Base-by-base conservation (phyloP, 2,888 invertebrate genomes). In the Phorcus lineatus region DNA sequence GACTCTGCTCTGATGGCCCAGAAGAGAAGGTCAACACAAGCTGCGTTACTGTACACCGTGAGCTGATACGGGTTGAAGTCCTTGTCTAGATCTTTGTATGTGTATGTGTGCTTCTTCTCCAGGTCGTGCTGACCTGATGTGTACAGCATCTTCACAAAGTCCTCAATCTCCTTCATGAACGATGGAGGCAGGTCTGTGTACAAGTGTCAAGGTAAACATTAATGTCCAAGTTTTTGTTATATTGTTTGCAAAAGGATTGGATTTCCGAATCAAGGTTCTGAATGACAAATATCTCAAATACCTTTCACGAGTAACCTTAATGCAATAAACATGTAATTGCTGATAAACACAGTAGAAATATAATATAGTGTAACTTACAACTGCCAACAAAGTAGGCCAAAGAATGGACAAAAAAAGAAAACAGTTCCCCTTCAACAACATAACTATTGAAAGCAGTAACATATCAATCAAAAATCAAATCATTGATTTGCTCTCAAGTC, bases 1-100 rank as follows among this genome's bases (percentile, higher is more conserved):
- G 97, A 97, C 94, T 99, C 99, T 93, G 99, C 99, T 0, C 97
- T 96, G 86, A 98, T 98, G 0, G 99, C 98, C 99, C 99, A 99
- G 47, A 99, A 98, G 0, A 99, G 95, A 9, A 99, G 94, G 93
- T 99, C 99, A 0, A 99, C 98, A 91, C 99, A 99, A 0, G 98
- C 98, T 0, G 99, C 98, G 94, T 98, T 98, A 0, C 98, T 97
- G 96, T 97, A 97, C 0, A 99, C 98, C 91, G 98, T 98, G 54
- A 98, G 96, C 66, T 89, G 87, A 78, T 91, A 90, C 6, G 91
- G 90, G 80, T 89, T 89, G 57, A 91, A 87, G 11, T 87, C 86
- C 54, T 83, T 86, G 52, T 87, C 86, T n/a, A 67, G 78, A 13
- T 84, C 83, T 24, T 76, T 31, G 17, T 84, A 76, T 22, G 28